These are phyloP conservation scores for Sardinella longiceps DNA, from an alignment of 2,797 vertebrate genomes.

Conservation along the genomic window DNA sequence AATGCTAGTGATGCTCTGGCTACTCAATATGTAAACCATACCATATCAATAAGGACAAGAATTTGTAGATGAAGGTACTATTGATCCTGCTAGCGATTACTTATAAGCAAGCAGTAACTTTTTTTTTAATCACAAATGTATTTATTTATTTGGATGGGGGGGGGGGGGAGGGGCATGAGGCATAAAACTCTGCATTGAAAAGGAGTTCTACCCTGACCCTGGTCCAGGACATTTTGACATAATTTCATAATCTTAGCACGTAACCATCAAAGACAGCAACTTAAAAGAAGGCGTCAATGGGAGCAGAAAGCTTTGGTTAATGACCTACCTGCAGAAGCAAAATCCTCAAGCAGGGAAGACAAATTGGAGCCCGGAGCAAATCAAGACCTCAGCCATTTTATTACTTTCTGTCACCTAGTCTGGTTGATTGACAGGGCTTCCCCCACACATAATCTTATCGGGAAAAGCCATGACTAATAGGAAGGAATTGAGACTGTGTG, in stretches of 20 bases:
- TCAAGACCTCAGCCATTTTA: conserved; percentile 16
- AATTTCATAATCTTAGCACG: background rate
- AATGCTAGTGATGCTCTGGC: no score
- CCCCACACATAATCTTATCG: conserved; percentile 36
- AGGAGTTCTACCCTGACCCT: no score
- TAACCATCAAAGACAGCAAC: background rate
- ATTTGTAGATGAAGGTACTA: no score
- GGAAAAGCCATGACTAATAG: conserved; percentile 46
- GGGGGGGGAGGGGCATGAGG: no score
- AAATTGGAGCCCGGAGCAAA: conserved; percentile 30
- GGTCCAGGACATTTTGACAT: background rate
- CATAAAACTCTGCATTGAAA: no score
- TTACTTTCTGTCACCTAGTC: background rate
- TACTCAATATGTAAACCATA: no score
- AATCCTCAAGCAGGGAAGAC: conserved; percentile 16
- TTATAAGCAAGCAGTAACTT: no score
- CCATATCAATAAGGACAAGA: no score
- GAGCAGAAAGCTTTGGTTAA: background rate
- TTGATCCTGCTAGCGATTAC: no score
- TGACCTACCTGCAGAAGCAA: background rate
- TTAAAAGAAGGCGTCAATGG: background rate
- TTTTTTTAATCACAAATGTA: no score
- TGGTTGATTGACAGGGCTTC: conserved; percentile 46
- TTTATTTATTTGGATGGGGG: no score
- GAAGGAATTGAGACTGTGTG: conserved; percentile 37